Percentiles rank a stretch among this genome's conserved stretches.
phyloP scores from a whole-genome alignment of 2,888 invertebrate genomes.

The Proisotoma minuta region DNA sequence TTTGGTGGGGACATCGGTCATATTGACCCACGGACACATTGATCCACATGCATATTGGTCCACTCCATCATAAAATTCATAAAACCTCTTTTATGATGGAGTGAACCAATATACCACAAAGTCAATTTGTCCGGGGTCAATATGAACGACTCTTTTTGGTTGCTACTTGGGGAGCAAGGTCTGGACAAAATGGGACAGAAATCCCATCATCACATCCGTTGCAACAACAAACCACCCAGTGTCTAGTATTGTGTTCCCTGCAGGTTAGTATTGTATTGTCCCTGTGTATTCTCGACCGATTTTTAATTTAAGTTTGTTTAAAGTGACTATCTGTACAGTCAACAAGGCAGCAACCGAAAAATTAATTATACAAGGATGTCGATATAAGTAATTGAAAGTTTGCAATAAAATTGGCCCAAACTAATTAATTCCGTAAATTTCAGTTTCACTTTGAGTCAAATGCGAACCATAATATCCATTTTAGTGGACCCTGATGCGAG shows the following conservation, averaged over 20 bases:
- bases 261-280: slow-evolving; percentile 27
- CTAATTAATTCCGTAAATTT: slow-evolving; percentile 4
- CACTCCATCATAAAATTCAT: no score
- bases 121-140: no score
- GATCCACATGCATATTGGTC: no score
- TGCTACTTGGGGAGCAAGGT: slow-evolving; percentile 43
- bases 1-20: slow-evolving; percentile 28
- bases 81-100: no score
- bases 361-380: slow-evolving; percentile 36
- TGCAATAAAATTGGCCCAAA: background rate
- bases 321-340: slow-evolving; percentile 40
- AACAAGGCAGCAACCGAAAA: slow-evolving; percentile 40
- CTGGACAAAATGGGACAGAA: slow-evolving; percentile 42
- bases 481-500: slow-evolving; percentile 43
- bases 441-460: slow-evolving; percentile 42
- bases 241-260: slow-evolving; percentile 41
- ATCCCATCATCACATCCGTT: slow-evolving; percentile 43
- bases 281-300: background rate
- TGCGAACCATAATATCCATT: slow-evolving; percentile 39
- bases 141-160: no score
- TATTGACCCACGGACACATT: no score
- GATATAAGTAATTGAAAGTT: slow-evolving; percentile 28
- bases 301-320: background rate
- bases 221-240: slow-evolving; percentile 44
- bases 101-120: no score